These are phyloP conservation scores for Mya arenaria DNA, from an alignment of 1,140 invertebrate species.

Conservation along the genomic window DNA sequence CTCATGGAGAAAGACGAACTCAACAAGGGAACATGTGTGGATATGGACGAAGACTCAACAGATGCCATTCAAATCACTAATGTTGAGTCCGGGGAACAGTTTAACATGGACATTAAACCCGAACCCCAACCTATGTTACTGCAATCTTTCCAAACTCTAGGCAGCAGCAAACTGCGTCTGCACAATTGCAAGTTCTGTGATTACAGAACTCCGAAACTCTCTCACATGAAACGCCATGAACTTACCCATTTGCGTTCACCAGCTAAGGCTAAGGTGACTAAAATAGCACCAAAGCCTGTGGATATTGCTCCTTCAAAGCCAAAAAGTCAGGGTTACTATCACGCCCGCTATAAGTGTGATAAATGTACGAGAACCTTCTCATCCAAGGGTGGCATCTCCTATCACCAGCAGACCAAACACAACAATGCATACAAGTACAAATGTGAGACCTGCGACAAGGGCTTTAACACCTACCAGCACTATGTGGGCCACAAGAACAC, in stretches of 20 bases:
- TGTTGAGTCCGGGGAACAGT: constrained; percentile 20
- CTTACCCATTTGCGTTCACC: neutral
- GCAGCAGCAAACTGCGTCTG: neutral
- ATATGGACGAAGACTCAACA: constrained; percentile 33
- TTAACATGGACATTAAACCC: neutral
- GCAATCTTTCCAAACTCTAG: no score
- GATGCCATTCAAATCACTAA: constrained; percentile 38
- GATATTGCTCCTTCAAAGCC: neutral
- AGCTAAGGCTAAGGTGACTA: neutral
- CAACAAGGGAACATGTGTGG: constrained; percentile 36
- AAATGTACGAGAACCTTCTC: constrained; percentile 40
- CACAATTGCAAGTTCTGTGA: constrained; percentile 30
- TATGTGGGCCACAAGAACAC: constrained; percentile 50
- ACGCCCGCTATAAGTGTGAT: constrained; percentile 46
- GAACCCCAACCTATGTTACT: no score
- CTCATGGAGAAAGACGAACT: neutral
- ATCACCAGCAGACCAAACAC: constrained; percentile 45
- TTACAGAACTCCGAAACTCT: constrained; percentile 34
- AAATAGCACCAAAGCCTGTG: neutral
- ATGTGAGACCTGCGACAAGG: constrained; percentile 47
- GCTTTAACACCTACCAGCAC: constrained; percentile 44
- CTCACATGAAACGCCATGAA: constrained; percentile 37
- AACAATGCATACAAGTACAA: constrained; percentile 46
- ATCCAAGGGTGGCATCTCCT: constrained; percentile 42
- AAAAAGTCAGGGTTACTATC: neutral